Conservation (phyloP, 2,797 vertebrate genomes). For the Chelidonichthys spinosus region DNA sequence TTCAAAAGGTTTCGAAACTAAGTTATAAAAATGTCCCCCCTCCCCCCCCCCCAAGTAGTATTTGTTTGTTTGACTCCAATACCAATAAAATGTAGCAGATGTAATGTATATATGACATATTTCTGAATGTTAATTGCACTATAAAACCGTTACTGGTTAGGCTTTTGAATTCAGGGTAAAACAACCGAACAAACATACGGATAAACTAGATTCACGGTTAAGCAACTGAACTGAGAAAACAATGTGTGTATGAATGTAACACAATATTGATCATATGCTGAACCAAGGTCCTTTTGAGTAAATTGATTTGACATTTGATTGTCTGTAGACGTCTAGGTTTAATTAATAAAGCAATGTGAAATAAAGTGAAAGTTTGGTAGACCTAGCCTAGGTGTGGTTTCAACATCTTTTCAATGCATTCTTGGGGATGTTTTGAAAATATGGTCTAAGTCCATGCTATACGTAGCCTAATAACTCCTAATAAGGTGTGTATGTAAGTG, state of each 20-base stretch:
- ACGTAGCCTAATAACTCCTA: too few relatives aligned
- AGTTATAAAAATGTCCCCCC: too few relatives aligned
- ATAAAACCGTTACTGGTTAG: background rate
- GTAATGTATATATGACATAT: background rate
- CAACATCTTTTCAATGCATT: too few relatives aligned
- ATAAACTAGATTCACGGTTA: background rate
- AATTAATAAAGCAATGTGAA: too few relatives aligned
- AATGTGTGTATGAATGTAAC: background rate
- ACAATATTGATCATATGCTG: background rate
- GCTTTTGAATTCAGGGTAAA: background rate
- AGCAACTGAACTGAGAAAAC: background rate
- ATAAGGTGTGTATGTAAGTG: background rate
- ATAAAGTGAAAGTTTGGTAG: too few relatives aligned
- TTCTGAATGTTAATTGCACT: too few relatives aligned
- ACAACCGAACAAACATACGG: background rate
- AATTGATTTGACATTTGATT: too few relatives aligned
- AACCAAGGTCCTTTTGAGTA: background rate
- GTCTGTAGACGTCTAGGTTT: too few relatives aligned
- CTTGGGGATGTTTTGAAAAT: too few relatives aligned
- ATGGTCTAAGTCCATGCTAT: too few relatives aligned
- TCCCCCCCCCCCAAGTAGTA: too few relatives aligned
- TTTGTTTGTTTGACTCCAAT: background rate
- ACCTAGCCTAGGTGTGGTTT: too few relatives aligned
- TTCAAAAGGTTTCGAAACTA: slow-evolving; percentile 1
- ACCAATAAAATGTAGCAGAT: background rate